Conservation (phyloP, 1,140 invertebrate species). For the Listronotus bonariensis region DNA sequence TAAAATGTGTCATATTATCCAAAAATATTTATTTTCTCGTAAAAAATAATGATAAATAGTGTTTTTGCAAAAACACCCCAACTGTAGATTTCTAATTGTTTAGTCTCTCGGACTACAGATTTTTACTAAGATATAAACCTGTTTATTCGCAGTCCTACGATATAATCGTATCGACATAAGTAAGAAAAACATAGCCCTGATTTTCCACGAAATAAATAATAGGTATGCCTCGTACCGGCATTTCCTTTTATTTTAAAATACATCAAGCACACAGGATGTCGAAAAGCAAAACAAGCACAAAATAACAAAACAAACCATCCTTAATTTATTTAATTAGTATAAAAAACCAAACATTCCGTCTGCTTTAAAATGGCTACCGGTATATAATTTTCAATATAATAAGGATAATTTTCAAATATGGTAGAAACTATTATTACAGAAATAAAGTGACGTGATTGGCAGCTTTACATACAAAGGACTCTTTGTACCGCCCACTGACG, state of each 20-base stretch:
- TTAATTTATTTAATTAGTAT: slow-evolving; percentile 34
- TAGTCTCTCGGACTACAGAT: too few relatives aligned
- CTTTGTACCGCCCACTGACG: slow-evolving; percentile 37
- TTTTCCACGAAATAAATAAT: too few relatives aligned
- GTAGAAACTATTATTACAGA: slow-evolving; percentile 50
- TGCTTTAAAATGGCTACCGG: slow-evolving; percentile 49
- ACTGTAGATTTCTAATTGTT: too few relatives aligned
- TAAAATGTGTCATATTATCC: too few relatives aligned
- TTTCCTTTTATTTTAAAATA: not conserved
- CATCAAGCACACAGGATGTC: slow-evolving; percentile 17
- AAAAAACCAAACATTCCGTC: slow-evolving; percentile 22
- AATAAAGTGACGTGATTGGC: slow-evolving; percentile 45
- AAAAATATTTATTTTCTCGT: too few relatives aligned
- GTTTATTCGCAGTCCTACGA: too few relatives aligned
- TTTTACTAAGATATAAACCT: too few relatives aligned
- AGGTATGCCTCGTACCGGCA: too few relatives aligned
- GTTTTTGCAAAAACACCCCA: too few relatives aligned
- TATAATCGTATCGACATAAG: too few relatives aligned
- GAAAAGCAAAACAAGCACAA: slow-evolving; percentile 18
- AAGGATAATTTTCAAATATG: slow-evolving; percentile 55
- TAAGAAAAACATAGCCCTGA: too few relatives aligned
- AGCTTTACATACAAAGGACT: slow-evolving; percentile 37
- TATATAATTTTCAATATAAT: slow-evolving; percentile 51
- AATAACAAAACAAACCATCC: slow-evolving; percentile 24
- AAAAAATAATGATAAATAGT: too few relatives aligned